phyloP scores from a whole-genome alignment of 2,888 invertebrate genomes.

The Pheosia gnoma region DNA sequence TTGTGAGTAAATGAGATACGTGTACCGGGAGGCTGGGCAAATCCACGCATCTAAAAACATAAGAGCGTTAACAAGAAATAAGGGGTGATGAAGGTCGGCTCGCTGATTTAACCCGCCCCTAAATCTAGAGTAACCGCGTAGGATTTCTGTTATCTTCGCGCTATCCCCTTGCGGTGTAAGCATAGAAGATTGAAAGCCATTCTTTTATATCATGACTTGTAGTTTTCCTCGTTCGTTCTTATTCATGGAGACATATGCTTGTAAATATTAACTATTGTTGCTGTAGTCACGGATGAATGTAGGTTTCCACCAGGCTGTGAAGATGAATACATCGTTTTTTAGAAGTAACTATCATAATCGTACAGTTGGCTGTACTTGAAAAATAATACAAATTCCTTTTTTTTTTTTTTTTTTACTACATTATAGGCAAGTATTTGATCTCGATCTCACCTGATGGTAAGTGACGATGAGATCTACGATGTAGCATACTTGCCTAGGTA shows the following conservation, averaged over 20 bases:
- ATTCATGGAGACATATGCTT: neutral
- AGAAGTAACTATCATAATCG: too few relatives aligned
- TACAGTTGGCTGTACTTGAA: too few relatives aligned
- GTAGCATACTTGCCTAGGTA: too few relatives aligned
- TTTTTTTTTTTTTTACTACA: too few relatives aligned
- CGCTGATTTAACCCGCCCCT: constrained; percentile 11
- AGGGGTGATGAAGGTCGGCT: constrained; percentile 20
- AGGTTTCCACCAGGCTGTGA: too few relatives aligned
- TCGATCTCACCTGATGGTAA: too few relatives aligned
- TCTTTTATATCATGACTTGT: constrained; percentile 25
- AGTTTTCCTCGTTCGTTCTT: constrained; percentile 16
- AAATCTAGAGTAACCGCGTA: constrained; percentile 29
- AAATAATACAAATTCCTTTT: too few relatives aligned
- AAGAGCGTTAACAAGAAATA: constrained; percentile 29
- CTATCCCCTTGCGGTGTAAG: constrained; percentile 18
- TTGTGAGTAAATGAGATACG: constrained; percentile 29
- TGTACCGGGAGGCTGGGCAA: constrained; percentile 11
- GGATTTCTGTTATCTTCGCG: constrained; percentile 22
- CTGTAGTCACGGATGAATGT: too few relatives aligned
- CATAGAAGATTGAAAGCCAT: constrained; percentile 28
- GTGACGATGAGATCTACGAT: too few relatives aligned
- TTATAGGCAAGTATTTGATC: too few relatives aligned
- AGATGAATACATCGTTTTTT: too few relatives aligned
- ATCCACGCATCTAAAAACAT: constrained; percentile 33
- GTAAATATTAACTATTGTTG: neutral